Evolutionary conservation across 2,888 invertebrate species (phyloP).

Genomic region (Alloplasta piceator): DNA sequence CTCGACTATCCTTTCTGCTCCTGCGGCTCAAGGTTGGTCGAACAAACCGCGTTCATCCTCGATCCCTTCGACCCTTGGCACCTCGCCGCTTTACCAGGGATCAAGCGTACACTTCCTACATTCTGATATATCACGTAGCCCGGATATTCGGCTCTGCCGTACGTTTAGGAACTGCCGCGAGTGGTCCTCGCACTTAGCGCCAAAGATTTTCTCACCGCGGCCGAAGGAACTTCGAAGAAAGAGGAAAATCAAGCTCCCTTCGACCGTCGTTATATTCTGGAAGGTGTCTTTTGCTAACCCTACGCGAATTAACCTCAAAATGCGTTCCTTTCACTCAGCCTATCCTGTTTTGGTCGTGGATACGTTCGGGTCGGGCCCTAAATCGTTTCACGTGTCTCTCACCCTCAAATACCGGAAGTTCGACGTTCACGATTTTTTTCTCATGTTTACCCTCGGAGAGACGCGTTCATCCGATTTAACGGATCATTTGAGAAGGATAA

Average conservation of each 20-base stretch:
- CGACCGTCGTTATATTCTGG: background rate
- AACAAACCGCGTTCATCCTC: constrained; percentile 30
- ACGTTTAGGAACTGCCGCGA: no score
- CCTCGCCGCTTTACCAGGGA: constrained; percentile 33
- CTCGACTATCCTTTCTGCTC: constrained; percentile 27
- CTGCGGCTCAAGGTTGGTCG: constrained; percentile 5
- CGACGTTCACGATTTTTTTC: no score
- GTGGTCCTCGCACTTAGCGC: no score
- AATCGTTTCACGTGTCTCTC: no score
- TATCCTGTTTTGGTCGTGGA: no score
- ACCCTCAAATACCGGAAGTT: no score
- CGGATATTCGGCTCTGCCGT: no score
- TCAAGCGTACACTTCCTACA: background rate
- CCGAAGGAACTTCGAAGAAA: background rate
- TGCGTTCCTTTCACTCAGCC: background rate
- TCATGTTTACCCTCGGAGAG: constrained; percentile 1
- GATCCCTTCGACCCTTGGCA: constrained; percentile 28
- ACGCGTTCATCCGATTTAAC: constrained; percentile 66
- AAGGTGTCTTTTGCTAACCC: constrained; percentile 7
- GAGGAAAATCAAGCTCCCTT: background rate
- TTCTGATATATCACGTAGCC: no score
- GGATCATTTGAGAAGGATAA: constrained; percentile 64
- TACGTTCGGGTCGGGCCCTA: no score
- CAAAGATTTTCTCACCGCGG: constrained; percentile 2
- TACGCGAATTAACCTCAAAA: constrained; percentile 2